Evolutionary conservation across 2,113 vertebrate genomes (phyloP).

Genomic region (Chaetura pelagica): DNA sequence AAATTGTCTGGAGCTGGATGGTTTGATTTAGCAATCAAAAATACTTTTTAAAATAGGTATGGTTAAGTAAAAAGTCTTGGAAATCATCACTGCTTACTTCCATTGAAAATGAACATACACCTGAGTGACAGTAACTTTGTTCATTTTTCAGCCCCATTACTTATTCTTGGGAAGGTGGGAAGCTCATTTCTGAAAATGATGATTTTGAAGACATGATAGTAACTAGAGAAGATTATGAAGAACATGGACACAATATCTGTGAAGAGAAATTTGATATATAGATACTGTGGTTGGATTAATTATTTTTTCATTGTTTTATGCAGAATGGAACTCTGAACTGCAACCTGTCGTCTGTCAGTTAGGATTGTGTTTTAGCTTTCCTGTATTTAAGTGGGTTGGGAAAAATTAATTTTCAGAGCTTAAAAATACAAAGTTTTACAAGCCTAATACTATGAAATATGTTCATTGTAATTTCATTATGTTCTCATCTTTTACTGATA

Average conservation of each 20-base stretch:
- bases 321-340: slow-evolving; percentile 26
- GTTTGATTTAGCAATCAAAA: not conserved
- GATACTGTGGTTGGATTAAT: not conserved
- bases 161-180: slow-evolving; percentile 96
- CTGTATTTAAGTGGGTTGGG: slow-evolving; percentile 40
- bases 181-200: slow-evolving; percentile 91
- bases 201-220: slow-evolving; percentile 98
- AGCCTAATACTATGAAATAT: not conserved
- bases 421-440: slow-evolving; percentile 5
- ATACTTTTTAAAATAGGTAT: not conserved
- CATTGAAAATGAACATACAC: not conserved
- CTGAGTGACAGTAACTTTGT: not conserved
- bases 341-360: slow-evolving; percentile 6
- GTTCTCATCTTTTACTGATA: not conserved
- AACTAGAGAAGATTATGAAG: slow-evolving; percentile 96
- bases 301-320: not conserved
- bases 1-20: not conserved
- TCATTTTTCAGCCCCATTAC: slow-evolving; percentile 87
- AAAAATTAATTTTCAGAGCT: not conserved
- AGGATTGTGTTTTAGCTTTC: slow-evolving; percentile 57
- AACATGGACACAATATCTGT: slow-evolving; percentile 94
- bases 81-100: not conserved
- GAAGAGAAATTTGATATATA: slow-evolving; percentile 98
- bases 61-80: not conserved
- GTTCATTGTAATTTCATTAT: not conserved